Base-by-base conservation (phyloP, 1,140 invertebrate species). In the Euwallacea similis region DNA sequence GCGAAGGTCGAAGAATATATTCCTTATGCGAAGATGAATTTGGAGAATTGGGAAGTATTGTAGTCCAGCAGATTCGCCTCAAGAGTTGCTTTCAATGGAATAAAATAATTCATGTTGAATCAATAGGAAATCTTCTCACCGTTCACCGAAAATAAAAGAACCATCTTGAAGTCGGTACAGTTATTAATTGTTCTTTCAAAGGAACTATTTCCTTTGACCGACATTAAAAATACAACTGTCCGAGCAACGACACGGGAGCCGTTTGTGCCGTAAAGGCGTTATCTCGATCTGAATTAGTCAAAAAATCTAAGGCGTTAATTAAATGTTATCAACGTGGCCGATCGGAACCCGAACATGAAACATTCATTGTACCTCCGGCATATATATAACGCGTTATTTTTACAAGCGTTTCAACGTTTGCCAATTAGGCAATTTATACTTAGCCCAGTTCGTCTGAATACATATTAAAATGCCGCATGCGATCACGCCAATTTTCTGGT, bases 271-370 rank as follows among this genome's bases (percentile, higher is more conserved):
- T 50, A 50, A 13, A 13, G 9, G 9, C 13, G 33, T 59, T 63
- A 68, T 72, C 65, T 50, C 13, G 13, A 72, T 72, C 71, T 42
- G 65, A 72, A 72, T 72, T 72, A 72, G 71, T 72, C 66, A 73
- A 73, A 73, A 15, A 68, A 67, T 59, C 59, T 61, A 61, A 61
- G 42, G 60, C 71, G 66, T 73, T 69, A 69, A 73, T 73, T 73
- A 73, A 69, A 73, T 13, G 60, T 69, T 73, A 73, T 73, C 71
- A 54, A 59, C 44, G 54, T 13, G n/a, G 54, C 66, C 59, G 61
- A 73, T 69, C 71, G 54, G 21, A 21, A 55, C 21, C 46, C 16
- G 33, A 42, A 54, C 60, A 47, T 42, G 46, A 50, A 50, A 50
- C 46, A 13, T 50, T 44, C 21, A n/a, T 61, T n/a, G n/a, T 61